Base-by-base conservation (phyloP, 2,888 invertebrate species). In the Polydrusus tereticollis region DNA sequence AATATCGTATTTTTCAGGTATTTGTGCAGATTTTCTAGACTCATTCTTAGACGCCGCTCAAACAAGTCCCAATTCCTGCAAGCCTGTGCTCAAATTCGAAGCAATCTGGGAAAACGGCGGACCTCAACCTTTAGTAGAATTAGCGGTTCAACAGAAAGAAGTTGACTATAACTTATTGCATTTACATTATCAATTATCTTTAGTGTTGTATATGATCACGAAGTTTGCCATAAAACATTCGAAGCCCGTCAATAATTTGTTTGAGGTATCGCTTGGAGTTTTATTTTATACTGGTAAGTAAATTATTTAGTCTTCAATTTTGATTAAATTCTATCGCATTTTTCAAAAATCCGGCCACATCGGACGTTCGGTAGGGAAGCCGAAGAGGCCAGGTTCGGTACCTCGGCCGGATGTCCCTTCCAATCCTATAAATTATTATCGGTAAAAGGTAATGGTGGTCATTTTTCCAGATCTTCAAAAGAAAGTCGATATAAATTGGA, bases 131-230 rank as follows among this genome's bases (percentile, higher is more conserved):
- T 86, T 98, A 67, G 91, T 92, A 0, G 92, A 93, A 83, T 87
- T 95, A 50, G 95, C 77, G 5, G 86, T 95, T 73, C 91, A 92
- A 73, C 94, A 94, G 81, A 90, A 91, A 77, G 87, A 88, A 65
- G 91, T 93, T 0, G 93, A 94, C 84, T 90, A 90, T 74, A 92
- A 93, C 77, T 87, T 96, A 75, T 86, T 97, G 7, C 89, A 92
- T 77, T 87, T 96, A 67, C 96, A 97, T 84, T 91, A 92, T 78
- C 94, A 96, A 85, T 87, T 97, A 64, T 90, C 92, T 1, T 88
- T 91, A 74, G 90, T 93, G 0, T 87, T 97, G 66, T 91, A 93
- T 77, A 93, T 95, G 84, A 91, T 96, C 77, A 90, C 94, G 18
- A 89, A 90, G 76, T 94, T 96, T 80, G 91, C 91, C 78, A 84